Evolutionary conservation across 2,113 vertebrate genomes (phyloP), one percentile per base, ranked within the genome.

Genomic region (Coptodon bakossiorum): DNA sequence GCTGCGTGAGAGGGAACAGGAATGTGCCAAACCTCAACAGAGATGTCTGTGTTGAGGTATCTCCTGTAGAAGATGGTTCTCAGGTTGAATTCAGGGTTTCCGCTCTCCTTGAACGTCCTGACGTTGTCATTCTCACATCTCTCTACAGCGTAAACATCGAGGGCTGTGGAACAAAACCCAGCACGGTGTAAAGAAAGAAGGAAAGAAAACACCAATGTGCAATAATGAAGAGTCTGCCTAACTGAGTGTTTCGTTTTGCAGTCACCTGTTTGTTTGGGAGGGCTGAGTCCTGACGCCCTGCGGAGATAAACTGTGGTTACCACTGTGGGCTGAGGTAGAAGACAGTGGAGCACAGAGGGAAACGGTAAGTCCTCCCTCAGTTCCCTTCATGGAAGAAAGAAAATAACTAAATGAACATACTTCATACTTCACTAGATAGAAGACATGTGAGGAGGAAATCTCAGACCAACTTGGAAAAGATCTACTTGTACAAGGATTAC

Each of bases 11-110:
- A 6, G 31, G 3, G 9, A 10, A 22, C 6, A 48, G 12, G 45
- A 59, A 9, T 3, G 80, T 7, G 83, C 38, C 84, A 81, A 52
- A 96, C 95, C 96, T 97, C 93, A 4, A 97, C 83, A 34, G 91
- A 90, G 81, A 97, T 96, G 83, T 96, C 92, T 10, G 89, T 71
- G 24, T 91, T 38, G 8, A 95, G 96, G 40, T 91, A 85, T 90
- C 95, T 95, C 80, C 96, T 95, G 92, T 97, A 97, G 92, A 97
- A 97, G 63, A 97, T 94, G 22, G 94, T 85, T 73, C 97, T 96
- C 36, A 96, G 89, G 92, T 97, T 96, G 88, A 97, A 97, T 80
- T 97, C 96, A 0, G 97, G 97, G 90, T 91, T 96, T 81, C 91
- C 90, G 12, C 95, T 89, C 6, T 84, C 91, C 80, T 94, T 93